phyloP scores from a whole-genome alignment of 1,140 invertebrate genomes.

The Zaprionus tsacasi region DNA sequence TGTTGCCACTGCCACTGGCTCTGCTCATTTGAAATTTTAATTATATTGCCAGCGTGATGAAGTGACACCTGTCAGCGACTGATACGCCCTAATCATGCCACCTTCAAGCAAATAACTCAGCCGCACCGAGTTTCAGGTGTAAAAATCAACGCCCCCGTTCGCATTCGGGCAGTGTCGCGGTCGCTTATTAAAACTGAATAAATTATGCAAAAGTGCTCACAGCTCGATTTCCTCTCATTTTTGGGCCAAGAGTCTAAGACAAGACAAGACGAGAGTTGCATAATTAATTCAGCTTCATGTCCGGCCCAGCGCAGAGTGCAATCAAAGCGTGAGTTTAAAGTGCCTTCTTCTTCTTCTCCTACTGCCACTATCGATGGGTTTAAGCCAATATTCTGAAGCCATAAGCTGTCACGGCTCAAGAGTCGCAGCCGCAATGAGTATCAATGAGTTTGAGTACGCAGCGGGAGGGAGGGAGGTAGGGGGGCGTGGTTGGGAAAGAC shows the following conservation, averaged over 20 bases:
- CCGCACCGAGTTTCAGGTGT: constrained; percentile 3
- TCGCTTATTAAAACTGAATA: constrained; percentile 80
- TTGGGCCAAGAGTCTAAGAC: constrained; percentile 24
- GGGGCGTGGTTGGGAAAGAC: neutral
- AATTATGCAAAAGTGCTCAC: constrained; percentile 74
- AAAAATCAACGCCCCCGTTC: constrained; percentile 19
- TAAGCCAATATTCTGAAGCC: constrained; percentile 6
- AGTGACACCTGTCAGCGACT: constrained; percentile 64
- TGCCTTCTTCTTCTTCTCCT: constrained; percentile 4
- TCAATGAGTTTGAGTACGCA: neutral
- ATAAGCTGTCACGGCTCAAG: constrained; percentile 4
- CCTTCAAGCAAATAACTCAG: constrained; percentile 16
- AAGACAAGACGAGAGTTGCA: constrained; percentile 59
- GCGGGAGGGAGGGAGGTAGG: neutral
- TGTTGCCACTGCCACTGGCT: neutral
- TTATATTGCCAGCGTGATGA: constrained; percentile 59
- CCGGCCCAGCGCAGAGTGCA: constrained; percentile 42
- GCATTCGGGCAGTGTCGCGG: neutral
- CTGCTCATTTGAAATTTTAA: constrained; percentile 76
- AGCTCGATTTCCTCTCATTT: constrained; percentile 38
- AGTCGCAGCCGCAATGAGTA: constrained; percentile 8
- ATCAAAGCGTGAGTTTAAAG: constrained; percentile 44
- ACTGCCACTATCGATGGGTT: neutral
- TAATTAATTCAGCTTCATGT: constrained; percentile 66
- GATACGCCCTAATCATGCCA: constrained; percentile 74